Conservation (phyloP, 2,888 invertebrate species). For the Eupithecia centaureata region DNA sequence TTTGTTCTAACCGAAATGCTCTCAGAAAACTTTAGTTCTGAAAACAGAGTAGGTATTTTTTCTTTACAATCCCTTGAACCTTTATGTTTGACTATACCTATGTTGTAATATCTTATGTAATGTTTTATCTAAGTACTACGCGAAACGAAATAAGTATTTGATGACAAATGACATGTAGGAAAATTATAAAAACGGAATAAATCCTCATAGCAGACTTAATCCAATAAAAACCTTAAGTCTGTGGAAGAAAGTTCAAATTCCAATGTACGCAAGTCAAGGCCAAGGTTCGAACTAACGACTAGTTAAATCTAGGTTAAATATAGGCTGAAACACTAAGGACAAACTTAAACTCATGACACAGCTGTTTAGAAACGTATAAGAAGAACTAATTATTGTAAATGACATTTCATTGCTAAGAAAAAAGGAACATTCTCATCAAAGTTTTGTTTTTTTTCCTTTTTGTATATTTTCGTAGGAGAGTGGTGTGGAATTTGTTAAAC, state of each 20-base stretch:
- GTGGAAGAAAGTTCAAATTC: not conserved
- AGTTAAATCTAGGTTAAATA: constrained; percentile 3
- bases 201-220: not conserved
- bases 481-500: not conserved
- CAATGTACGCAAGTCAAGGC: not conserved
- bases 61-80: no score
- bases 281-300: not conserved
- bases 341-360: constrained; percentile 1
- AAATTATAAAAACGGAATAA: not conserved
- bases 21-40: no score
- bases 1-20: no score
- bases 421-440: not conserved
- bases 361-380: not conserved
- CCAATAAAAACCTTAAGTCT: not conserved
- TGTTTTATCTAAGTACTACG: no score
- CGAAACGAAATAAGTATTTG: not conserved
- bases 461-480: not conserved
- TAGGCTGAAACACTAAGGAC: not conserved
- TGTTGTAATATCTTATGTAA: no score
- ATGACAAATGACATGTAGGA: not conserved
- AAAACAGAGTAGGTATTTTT: no score
- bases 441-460: not conserved
- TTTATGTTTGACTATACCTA: no score
- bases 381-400: not conserved
- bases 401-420: not conserved